phyloP scores from a whole-genome alignment of 2,888 invertebrate genomes.

The Aphidoletes aphidimyza region DNA sequence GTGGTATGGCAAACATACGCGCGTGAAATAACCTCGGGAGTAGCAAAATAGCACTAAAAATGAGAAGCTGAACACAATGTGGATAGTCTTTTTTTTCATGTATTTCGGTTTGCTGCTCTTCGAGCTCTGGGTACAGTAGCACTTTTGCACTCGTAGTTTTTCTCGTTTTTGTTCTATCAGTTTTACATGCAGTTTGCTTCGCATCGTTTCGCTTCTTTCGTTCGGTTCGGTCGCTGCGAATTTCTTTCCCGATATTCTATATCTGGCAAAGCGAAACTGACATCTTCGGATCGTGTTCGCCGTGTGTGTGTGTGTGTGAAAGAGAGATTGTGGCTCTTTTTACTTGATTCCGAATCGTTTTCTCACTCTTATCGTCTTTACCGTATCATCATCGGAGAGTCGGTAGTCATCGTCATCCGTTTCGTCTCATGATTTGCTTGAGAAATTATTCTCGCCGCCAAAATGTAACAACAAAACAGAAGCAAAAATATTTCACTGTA shows the following conservation, averaged over 20 bases:
- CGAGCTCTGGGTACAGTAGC: not conserved
- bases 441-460: slow-evolving; percentile 30
- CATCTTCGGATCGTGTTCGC: not conserved
- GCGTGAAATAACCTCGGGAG: slow-evolving; percentile 38
- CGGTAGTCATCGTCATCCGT: too few species aligned
- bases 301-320: too few species aligned
- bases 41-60: slow-evolving; percentile 27
- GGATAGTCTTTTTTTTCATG: slow-evolving; percentile 28
- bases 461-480: slow-evolving; percentile 43
- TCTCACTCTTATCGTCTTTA: not conserved
- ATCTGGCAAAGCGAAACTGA: not conserved
- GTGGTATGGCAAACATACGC: slow-evolving; percentile 32
- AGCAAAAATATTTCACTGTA: slow-evolving; percentile 4
- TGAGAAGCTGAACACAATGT: not conserved
- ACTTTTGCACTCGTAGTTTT: not conserved
- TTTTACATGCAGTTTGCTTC: not conserved
- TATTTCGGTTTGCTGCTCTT: not conserved
- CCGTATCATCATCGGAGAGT: too few species aligned
- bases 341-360: not conserved
- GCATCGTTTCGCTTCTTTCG: too few species aligned
- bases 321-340: too few species aligned
- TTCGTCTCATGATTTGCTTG: not conserved
- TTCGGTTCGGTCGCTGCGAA: too few species aligned
- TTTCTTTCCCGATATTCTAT: too few species aligned
- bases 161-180: not conserved